Evolutionary conservation across 1,140 invertebrate species (phyloP), one percentile per base, ranked within the genome.

Genomic region (Protaetia brevitarsis): DNA sequence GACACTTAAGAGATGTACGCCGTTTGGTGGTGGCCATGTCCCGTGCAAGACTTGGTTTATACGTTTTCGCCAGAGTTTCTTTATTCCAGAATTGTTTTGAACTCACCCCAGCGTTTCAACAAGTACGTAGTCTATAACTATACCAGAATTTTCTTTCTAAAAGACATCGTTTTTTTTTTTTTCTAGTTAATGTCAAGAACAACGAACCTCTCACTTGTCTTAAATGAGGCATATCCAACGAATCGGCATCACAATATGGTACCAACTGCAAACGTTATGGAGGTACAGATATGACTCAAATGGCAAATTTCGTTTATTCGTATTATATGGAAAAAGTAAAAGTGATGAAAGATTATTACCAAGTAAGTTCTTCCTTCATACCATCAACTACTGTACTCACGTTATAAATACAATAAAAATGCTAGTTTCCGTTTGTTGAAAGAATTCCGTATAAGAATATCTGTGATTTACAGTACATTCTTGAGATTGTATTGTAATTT

Each of bases 1-100:
- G 98, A 63, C 97, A 99, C 82, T 82, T 99, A 64, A 81, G 97
- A 45, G 98, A 99, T 83, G 93, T 98, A 0, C 84, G 98, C 4
- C 91, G 98, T 79, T 84, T 99, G 23, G 91, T 99, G 34, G 98
- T 99, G 7, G 97, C 98, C 0, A 95, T 99, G 88, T 99, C 97
- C 57, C 86, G 98, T 76, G 97, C 97, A 2, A 84, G 97, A n/a
- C 86, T 99, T 1, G 98, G 98, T 1, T 84, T 99, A 0, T 99
- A 99, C 76, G 88, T 99, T 11, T 98, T 99, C 82, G 97, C 93
- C 2, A 81, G 97, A 27, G 91, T 95, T 1, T 86, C 89, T 13
- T 82, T 99, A 2, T 99, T 99, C 81, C 87, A 91, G 71, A 97
- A 98, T 79, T 99, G 97, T 77, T 95, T 96, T 74, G 98, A 99